phyloP scores from a whole-genome alignment of 1,140 invertebrate species.

The Drosophila santomea region DNA sequence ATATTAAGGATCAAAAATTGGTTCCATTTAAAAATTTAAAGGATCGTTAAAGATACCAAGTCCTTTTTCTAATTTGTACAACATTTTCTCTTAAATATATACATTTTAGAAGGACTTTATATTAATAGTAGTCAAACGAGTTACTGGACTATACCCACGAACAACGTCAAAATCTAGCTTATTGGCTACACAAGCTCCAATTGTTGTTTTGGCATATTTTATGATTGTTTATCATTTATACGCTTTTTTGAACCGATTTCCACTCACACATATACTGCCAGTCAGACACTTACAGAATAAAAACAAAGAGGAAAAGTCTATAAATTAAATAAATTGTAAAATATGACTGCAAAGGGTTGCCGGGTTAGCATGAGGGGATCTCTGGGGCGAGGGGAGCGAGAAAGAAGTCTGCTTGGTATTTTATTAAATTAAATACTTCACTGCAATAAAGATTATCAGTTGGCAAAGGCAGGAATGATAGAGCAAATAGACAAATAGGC shows the following conservation, averaged over 20 bases:
- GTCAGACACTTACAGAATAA: slow-evolving; percentile 26
- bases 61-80: too few relatives aligned
- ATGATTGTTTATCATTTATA: slow-evolving; percentile 81
- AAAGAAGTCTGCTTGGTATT: slow-evolving; percentile 31
- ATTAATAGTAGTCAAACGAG: too few relatives aligned
- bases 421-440: slow-evolving; percentile 83
- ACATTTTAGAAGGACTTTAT: too few relatives aligned
- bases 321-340: slow-evolving; percentile 83
- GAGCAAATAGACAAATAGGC: slow-evolving; percentile 67
- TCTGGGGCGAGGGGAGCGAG: background rate
- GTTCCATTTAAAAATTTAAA: too few relatives aligned
- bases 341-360: slow-evolving; percentile 50
- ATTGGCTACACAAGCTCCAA: slow-evolving; percentile 50
- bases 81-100: too few relatives aligned
- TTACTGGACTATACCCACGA: background rate
- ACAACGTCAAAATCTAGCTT: slow-evolving; percentile 41
- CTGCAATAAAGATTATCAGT: slow-evolving; percentile 82
- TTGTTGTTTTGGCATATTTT: slow-evolving; percentile 75
- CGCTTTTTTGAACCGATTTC: slow-evolving; percentile 60
- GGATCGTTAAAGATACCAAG: too few relatives aligned
- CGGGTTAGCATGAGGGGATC: background rate
- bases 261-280: slow-evolving; percentile 13
- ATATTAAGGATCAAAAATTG: too few relatives aligned
- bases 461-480: slow-evolving; percentile 71
- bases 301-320: slow-evolving; percentile 47